Evolutionary conservation across 2,113 vertebrate species (phyloP).

Genomic region (Toxostoma redivivum): DNA sequence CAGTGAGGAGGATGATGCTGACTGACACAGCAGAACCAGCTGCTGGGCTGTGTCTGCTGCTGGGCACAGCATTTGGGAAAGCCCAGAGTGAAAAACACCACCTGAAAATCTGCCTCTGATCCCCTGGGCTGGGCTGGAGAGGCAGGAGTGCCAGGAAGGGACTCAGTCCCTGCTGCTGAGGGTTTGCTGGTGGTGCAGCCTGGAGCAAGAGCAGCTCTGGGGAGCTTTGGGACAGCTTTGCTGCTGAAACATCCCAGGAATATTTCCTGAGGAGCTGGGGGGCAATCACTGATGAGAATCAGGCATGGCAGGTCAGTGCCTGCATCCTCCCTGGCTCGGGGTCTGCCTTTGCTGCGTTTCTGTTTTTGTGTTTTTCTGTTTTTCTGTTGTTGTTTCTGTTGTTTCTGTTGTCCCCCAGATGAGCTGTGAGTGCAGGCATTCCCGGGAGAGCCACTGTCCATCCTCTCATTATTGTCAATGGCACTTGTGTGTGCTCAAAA

Average conservation of each 20-base stretch:
- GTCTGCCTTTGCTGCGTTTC: not conserved
- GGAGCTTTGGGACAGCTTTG: not conserved
- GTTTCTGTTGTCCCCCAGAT: not conserved
- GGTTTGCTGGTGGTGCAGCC: not conserved
- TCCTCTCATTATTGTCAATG: conserved; percentile 58
- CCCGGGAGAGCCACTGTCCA: conserved; percentile 1
- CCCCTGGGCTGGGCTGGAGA: not conserved
- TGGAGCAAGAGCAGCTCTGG: not conserved
- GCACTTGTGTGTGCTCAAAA: not conserved
- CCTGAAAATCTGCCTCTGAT: not conserved
- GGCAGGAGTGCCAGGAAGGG: not conserved
- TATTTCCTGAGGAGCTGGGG: not conserved
- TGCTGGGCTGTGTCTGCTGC: not conserved
- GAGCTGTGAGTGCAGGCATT: not conserved
- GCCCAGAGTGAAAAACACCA: not conserved
- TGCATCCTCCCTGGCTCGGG: not conserved
- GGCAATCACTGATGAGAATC: not conserved
- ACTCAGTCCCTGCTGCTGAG: rapidly evolving
- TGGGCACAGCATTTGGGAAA: not conserved
- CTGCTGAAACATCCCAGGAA: not conserved
- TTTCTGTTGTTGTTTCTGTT: too few relatives aligned
- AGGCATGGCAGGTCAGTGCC: not conserved
- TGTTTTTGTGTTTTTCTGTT: too few relatives aligned
- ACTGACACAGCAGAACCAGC: not conserved
- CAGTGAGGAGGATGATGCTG: not conserved